Conservation (phyloP, 2,888 invertebrate genomes). For the Mesorhabditis spiculigera region DNA sequence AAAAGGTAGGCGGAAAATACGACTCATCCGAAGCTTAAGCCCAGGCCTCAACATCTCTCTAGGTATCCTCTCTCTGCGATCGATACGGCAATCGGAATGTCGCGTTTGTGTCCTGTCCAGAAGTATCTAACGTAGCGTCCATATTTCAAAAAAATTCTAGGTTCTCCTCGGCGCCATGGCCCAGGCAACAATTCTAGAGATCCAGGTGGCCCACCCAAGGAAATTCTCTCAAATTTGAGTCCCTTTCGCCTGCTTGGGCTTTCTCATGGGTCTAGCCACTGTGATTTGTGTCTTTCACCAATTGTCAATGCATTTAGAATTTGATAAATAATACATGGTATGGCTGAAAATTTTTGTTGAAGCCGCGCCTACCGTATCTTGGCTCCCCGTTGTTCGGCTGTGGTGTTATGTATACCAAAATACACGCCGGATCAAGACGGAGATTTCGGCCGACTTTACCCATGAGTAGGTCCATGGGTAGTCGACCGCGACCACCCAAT, state of each 20-base stretch:
- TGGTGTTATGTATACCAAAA: not conserved
- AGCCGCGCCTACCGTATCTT: too few species aligned
- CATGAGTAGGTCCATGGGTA: too few species aligned
- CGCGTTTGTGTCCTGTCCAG: slow-evolving; percentile 57
- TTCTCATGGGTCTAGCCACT: not conserved
- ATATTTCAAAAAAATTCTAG: not conserved
- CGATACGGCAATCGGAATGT: slow-evolving; percentile 47
- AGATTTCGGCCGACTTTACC: too few species aligned
- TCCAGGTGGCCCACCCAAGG: slow-evolving; percentile 30
- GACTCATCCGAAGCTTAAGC: too few species aligned
- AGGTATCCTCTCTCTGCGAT: slow-evolving; percentile 51
- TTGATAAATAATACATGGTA: not conserved
- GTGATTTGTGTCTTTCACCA: not conserved
- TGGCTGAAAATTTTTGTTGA: too few species aligned
- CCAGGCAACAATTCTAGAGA: slow-evolving; percentile 58
- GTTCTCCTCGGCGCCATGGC: slow-evolving; percentile 58
- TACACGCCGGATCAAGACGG: too few species aligned
- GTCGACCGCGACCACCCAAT: too few species aligned
- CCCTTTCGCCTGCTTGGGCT: not conserved
- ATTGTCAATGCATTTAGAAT: not conserved
- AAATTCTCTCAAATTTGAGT: not conserved
- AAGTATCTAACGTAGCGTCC: slow-evolving; percentile 19
- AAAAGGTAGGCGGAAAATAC: slow-evolving; percentile 23
- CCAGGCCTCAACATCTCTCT: slow-evolving; percentile 11
- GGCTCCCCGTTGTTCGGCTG: not conserved